Conservation (phyloP, 2,797 vertebrate genomes). For the Anomalospiza imberbis region DNA sequence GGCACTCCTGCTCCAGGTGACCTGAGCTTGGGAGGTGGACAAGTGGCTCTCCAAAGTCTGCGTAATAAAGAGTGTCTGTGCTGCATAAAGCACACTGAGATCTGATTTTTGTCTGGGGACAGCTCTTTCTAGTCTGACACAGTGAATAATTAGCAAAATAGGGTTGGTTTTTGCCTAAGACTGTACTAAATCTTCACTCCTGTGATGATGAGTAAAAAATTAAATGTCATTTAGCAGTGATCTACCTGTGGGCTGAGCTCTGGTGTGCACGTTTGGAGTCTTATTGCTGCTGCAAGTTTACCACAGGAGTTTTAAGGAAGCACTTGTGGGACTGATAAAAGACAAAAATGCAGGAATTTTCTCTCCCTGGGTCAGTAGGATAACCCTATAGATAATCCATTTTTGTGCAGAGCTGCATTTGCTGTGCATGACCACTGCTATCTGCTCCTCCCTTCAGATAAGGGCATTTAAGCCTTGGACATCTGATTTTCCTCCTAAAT, state of each 20-base stretch:
- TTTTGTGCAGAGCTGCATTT: neutral
- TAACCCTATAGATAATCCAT: neutral
- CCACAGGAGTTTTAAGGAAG: neutral
- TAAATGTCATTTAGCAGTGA: neutral
- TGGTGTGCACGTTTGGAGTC: neutral
- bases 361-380: neutral
- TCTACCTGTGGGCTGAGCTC: neutral
- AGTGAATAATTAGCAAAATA: neutral
- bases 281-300: neutral
- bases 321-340: neutral
- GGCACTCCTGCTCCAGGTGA: neutral
- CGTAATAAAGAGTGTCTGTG: neutral
- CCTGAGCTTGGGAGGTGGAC: neutral
- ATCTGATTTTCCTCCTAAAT: neutral
- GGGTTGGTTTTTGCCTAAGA: neutral
- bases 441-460: neutral
- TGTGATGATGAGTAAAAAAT: neutral
- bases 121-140: neutral
- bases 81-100: neutral
- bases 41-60: neutral
- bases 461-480: neutral
- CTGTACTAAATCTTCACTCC: neutral
- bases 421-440: neutral
- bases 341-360: neutral
- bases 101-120: neutral